phyloP scores from a whole-genome alignment of 2,888 invertebrate genomes.

The Apodemia duryi region DNA sequence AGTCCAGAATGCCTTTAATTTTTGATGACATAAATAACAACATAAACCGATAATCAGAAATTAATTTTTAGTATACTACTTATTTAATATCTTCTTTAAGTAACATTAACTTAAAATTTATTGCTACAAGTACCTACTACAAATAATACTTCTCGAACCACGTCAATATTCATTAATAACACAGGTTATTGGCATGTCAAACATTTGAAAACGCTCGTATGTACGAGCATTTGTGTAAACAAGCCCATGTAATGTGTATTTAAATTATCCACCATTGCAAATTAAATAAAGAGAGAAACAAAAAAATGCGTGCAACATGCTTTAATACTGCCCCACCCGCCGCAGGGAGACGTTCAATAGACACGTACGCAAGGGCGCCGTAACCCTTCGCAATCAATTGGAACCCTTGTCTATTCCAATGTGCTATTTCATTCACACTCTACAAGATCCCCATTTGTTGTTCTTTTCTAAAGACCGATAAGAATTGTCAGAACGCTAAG shows the following conservation, averaged over 20 bases:
- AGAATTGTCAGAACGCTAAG: constrained; percentile 46
- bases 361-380: constrained; percentile 55
- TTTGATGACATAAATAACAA: too few species aligned
- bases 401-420: constrained; percentile 60
- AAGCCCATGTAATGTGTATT: constrained; percentile 66
- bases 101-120: neutral
- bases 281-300: constrained; percentile 74
- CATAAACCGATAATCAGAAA: too few species aligned
- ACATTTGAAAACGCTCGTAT: neutral
- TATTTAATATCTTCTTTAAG: neutral
- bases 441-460: constrained; percentile 20
- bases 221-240: constrained; percentile 28
- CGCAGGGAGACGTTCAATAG: constrained; percentile 52
- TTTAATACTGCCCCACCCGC: constrained; percentile 60
- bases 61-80: too few species aligned
- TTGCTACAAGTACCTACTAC: neutral
- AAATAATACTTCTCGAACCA: neutral
- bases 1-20: too few species aligned
- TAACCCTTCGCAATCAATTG: constrained; percentile 72
- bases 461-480: constrained; percentile 55
- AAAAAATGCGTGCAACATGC: constrained; percentile 61
- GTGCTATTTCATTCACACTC: constrained; percentile 42
- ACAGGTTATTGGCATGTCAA: constrained; percentile 13
- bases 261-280: constrained; percentile 72
- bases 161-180: neutral